Evolutionary conservation across 2,113 vertebrate species (phyloP).

Genomic region (Galeopterus variegatus): DNA sequence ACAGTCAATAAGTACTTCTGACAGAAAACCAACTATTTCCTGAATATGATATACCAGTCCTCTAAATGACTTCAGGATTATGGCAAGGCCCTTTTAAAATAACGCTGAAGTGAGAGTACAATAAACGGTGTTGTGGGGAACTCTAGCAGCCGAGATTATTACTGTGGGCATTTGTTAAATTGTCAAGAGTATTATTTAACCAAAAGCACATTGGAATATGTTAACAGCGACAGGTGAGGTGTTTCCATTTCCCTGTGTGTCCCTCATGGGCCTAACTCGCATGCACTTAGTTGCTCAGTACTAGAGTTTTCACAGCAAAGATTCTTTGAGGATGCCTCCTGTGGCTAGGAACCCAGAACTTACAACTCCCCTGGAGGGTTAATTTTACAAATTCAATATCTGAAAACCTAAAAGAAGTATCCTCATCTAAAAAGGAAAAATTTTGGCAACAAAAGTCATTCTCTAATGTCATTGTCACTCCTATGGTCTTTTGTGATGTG

Average conservation of each 20-base stretch:
- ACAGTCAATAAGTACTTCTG: slow-evolving; percentile 77
- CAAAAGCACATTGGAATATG: background rate
- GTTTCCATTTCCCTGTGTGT: background rate
- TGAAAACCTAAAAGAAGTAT: background rate
- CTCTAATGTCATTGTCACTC: background rate
- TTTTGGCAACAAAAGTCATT: background rate
- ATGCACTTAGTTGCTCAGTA: no score
- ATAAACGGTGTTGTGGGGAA: background rate
- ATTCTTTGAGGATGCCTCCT: background rate
- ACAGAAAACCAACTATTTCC: slow-evolving; percentile 69
- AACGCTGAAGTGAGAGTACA: background rate
- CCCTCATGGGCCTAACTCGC: background rate
- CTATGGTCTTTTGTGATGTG: background rate
- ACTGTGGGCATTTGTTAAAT: background rate
- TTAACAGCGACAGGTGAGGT: background rate
- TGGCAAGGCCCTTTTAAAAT: background rate
- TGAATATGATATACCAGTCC: slow-evolving; percentile 44
- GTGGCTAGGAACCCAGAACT: background rate
- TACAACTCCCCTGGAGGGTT: background rate
- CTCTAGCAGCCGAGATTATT: background rate
- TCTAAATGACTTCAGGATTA: slow-evolving; percentile 51
- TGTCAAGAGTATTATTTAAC: background rate
- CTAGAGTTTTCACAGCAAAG: background rate
- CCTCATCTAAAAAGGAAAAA: background rate
- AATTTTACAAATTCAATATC: background rate